Base-by-base conservation (phyloP, 1,140 invertebrate genomes). In the Drosophila burlai region DNA sequence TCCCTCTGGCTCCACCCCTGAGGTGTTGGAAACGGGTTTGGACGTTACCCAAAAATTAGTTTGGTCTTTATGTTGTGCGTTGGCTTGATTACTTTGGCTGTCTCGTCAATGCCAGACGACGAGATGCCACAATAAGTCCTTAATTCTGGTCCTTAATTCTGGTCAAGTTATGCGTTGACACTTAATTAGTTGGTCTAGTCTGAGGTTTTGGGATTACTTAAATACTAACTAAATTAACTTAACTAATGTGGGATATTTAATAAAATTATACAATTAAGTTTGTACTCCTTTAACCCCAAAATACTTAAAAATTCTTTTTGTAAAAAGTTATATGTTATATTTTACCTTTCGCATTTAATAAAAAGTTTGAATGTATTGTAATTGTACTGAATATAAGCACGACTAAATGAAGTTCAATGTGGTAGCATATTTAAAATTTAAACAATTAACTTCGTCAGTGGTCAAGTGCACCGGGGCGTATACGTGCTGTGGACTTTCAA, bases 21-120 rank as follows among this genome's bases (percentile, higher is more conserved):
- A 78, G 84, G 84, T 89, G 83, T 55, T 75, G 50, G 18, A 87
- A 89, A 87, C 83, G 50, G 74, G 83, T 87, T 86, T 81, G 46
- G 52, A 77, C 64, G 80, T 61, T 87, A 66, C 76, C 71, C 61
- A 87, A 58, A 75, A 87, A 80, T 50, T 49, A 68, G 68, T 67
- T 75, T 63, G 75, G 76, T 80, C 54, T 77, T 76, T 69, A 36
- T 86, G 72, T 85, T 68, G 21, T 42, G 18, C 50, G 69, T 40
- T 69, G 52, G 65, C 78, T 81, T 75, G 74, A 78, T 75, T 85
- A 65, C 72, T 65, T 38, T 26, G 29, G 13, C 49, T 49, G 65
- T 57, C 52, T 61, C 42, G 54, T 64, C 71, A 72, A 60, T 72
- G 26, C 34, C 62, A 77, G 46, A 47, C 57, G 65, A 83, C 57